Evolutionary conservation across 2,888 invertebrate species (phyloP).

Genomic region (Villa cingulata): DNA sequence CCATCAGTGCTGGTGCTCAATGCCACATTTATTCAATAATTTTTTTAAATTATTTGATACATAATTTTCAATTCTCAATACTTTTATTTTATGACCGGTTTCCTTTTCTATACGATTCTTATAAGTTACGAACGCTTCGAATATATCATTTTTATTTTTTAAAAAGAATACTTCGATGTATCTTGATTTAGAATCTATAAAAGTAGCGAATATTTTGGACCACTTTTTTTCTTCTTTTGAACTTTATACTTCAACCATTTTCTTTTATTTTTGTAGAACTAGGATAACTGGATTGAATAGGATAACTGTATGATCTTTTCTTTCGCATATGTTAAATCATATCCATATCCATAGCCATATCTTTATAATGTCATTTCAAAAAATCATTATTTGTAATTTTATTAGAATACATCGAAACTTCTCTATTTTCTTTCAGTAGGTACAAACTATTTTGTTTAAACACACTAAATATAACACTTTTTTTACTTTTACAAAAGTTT

Average conservation of each 20-base stretch:
- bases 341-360: no score
- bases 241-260: constrained; percentile 5
- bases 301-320: no score
- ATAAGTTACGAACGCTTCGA: constrained; percentile 13
- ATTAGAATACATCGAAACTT: not conserved
- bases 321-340: no score
- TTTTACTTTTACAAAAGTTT: not conserved
- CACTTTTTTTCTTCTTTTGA: constrained; percentile 5
- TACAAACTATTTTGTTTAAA: not conserved
- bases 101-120: constrained; percentile 13
- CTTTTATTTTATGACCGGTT: constrained; percentile 14
- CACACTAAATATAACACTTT: not conserved
- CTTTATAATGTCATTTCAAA: no score
- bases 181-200: constrained; percentile 7
- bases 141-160: constrained; percentile 12
- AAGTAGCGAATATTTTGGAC: constrained; percentile 3
- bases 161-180: constrained; percentile 8
- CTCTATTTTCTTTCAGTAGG: not conserved
- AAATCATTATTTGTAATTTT: no score
- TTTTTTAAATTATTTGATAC: constrained; percentile 10
- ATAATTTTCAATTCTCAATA: constrained; percentile 18
- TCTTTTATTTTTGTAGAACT: no score
- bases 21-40: constrained; percentile 15
- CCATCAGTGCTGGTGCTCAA: constrained; percentile 14
- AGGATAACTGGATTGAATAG: no score